Evolutionary conservation across 2,888 invertebrate genomes (phyloP).

Genomic region (Branchellion lobata): DNA sequence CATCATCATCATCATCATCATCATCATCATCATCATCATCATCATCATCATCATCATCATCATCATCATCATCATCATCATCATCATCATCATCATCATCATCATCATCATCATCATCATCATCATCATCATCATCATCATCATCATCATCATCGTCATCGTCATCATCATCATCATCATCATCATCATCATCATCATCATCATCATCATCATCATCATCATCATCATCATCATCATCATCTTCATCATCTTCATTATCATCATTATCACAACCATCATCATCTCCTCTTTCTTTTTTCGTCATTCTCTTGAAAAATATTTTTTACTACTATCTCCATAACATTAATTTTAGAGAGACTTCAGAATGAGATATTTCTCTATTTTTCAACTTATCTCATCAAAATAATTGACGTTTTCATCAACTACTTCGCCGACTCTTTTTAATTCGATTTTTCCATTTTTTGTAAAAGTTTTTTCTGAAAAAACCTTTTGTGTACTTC

Average conservation of each 20-base stretch:
- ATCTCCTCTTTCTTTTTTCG: too few relatives aligned
- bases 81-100: constrained; percentile 41
- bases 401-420: background rate
- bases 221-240: constrained; percentile 37
- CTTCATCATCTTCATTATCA: constrained; percentile 47
- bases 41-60: constrained; percentile 41
- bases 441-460: too few relatives aligned
- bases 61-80: constrained; percentile 42
- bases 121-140: constrained; percentile 42
- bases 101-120: constrained; percentile 41
- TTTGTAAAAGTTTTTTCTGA: too few relatives aligned
- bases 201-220: constrained; percentile 47
- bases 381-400: background rate
- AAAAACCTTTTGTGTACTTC: too few relatives aligned
- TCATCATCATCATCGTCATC: constrained; percentile 1
- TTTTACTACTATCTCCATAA: too few relatives aligned
- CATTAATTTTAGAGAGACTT: too few relatives aligned
- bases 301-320: too few relatives aligned
- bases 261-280: constrained; percentile 19
- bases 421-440: too few relatives aligned
- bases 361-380: background rate
- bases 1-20: constrained; percentile 27
- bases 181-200: constrained; percentile 47
- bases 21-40: constrained; percentile 45
- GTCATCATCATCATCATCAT: constrained; percentile 42